These are phyloP conservation scores for Eulemur albifrons DNA, from an alignment of 2,797 vertebrate species.

Conservation along the genomic window DNA sequence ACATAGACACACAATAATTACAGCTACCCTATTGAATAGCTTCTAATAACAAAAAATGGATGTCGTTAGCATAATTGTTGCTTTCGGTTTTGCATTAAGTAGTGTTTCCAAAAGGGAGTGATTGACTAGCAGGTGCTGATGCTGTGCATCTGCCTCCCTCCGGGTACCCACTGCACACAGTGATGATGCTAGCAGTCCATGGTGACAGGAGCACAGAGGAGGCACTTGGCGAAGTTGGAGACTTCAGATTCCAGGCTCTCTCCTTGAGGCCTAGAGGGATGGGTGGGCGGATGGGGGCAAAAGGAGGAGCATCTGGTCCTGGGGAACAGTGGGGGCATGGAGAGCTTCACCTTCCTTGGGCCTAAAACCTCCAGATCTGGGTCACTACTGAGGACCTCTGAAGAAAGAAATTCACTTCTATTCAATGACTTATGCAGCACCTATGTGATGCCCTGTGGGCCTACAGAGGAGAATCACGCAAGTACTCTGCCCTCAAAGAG, in stretches of 20 bases:
- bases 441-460: not conserved
- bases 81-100: constrained; percentile 17
- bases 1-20: not conserved
- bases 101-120: constrained; percentile 18
- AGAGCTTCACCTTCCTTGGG: not conserved
- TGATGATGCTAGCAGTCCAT: not conserved
- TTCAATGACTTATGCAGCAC: not conserved
- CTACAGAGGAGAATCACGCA: not conserved
- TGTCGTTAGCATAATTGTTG: not conserved
- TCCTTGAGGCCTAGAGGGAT: not conserved
- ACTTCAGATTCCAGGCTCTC: not conserved
- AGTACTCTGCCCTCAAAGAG: not conserved
- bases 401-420: not conserved
- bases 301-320: not conserved
- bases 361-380: not conserved
- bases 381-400: not conserved
- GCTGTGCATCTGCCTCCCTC: not conserved
- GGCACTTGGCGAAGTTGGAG: not conserved
- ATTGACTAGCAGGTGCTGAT: constrained; percentile 8
- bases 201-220: not conserved
- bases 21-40: not conserved
- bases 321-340: not conserved
- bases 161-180: not conserved
- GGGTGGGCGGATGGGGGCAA: not conserved
- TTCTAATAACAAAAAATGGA: constrained; percentile 37